phyloP scores from a whole-genome alignment of 2,888 invertebrate species.

The Caenorhabditis doughertyi region DNA sequence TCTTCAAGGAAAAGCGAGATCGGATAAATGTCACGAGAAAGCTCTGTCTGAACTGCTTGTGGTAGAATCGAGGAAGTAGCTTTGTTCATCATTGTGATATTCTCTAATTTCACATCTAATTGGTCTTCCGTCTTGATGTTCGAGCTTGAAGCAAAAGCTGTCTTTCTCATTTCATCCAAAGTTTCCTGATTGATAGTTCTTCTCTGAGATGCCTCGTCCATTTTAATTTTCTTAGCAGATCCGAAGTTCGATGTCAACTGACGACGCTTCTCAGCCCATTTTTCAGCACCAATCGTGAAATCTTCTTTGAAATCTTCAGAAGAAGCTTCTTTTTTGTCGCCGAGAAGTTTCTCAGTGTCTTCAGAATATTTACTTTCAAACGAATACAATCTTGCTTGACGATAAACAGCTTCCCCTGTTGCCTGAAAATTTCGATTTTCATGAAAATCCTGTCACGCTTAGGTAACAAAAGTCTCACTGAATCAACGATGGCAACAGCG shows the following conservation, averaged over 20 bases:
- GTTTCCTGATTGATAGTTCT: constrained; percentile 71
- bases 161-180: constrained; percentile 71
- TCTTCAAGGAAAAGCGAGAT: constrained; percentile 67
- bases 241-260: constrained; percentile 68
- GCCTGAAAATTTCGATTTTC: constrained; percentile 9
- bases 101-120: constrained; percentile 59
- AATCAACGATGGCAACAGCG: constrained; percentile 68
- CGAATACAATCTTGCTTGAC: constrained; percentile 51
- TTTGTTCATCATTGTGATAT: constrained; percentile 68
- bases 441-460: too few species aligned
- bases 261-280: constrained; percentile 67
- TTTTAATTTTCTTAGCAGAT: constrained; percentile 70
- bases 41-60: constrained; percentile 56
- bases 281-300: constrained; percentile 42
- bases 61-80: constrained; percentile 67
- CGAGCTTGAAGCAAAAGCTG: constrained; percentile 69
- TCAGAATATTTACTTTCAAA: constrained; percentile 58
- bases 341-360: constrained; percentile 43
- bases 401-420: constrained; percentile 46
- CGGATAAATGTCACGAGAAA: constrained; percentile 70
- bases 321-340: neutral
- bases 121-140: constrained; percentile 46
- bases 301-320: constrained; percentile 30
- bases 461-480: too few species aligned
- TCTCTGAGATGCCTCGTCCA: constrained; percentile 67